Evolutionary conservation across 2,113 vertebrate species (phyloP), one percentile per base, ranked within the genome.

Genomic region (Sterrhoptilus dennistouni): DNA sequence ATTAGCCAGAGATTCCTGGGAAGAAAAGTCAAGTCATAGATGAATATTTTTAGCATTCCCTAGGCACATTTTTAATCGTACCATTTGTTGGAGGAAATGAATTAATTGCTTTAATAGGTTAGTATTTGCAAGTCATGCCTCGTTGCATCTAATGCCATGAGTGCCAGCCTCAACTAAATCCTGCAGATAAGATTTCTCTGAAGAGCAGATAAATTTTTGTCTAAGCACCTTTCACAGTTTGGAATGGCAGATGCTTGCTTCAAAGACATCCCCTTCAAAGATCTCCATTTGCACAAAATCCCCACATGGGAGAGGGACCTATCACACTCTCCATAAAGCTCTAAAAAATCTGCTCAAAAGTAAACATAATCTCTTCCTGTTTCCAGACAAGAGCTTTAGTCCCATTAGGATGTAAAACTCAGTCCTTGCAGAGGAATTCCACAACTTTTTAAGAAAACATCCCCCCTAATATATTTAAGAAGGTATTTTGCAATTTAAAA

Each of bases 111-210:
- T 94, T 88, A 74, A 65, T 69, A 66, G 47, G 59, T 92, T 80
- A 78, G 65, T 88, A 86, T 91, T 90, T 88, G 80, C 72, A 93
- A 80, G 87, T 71, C 89, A 70, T 79, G 74, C 81, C 47, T 74
- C 17, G 2, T n/a, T 93, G 74, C 38, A 72, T 66, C 53, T 81
- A 72, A 69, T 54, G 53, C 66, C 78, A 31, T 3, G 45, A 72
- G 23, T 89, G 33, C 29, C 74, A 72, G 53, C 69, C 84, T 83
- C 42, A 70, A 28, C 78, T 72, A 42, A 89, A 66, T 72, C 50
- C 54, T 79, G 57, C 25, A 22, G 49, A 64, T 71, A 84, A 87
- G 56, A 42, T 68, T 95, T 53, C 45, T 79, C 57, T 22, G 40
- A 56, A 75, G 40, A 81, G 49, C 47, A 71, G 49, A 74, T 40